Evolutionary conservation across 2,797 vertebrate genomes (phyloP), one percentile per base, ranked within the genome.

Genomic region (Propithecus deckenii): DNA sequence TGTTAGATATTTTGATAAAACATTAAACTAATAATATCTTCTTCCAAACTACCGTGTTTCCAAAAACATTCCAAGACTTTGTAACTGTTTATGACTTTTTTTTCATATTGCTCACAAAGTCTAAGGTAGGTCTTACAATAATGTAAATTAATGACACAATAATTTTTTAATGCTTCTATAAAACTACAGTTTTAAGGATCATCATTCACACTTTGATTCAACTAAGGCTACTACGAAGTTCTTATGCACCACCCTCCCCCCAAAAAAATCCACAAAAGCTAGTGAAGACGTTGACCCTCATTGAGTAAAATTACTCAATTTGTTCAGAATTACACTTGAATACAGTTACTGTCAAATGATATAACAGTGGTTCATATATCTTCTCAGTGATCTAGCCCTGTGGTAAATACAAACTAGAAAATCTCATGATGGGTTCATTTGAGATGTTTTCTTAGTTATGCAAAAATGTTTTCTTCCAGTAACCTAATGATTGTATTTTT

Each of bases 311-410:
- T 97, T 97, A 96, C 95, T 98, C 94, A 98, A 97, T 96, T 97
- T 98, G 97, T 98, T 98, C 97, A 98, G 97, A 98, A 98, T 98
- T 98, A 98, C 97, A 97, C 95, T 97, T 97, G 94, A 98, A 95
- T 97, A 86, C 92, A 98, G 98, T 94, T 96, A 97, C 55, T 1
- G 0, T 96, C 95, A 97, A 95, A 55, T 87, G 59, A 88, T 90
- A 95, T 97, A 93, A 93, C n/a, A 57, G 43, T 85, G 57, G 78
- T 96, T 98, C 96, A 89, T 90, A 55, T 1, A 94, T 67, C 89
- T 93, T 87, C 89, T 97, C 8, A 86, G 78, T 61, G 92, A 81
- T 81, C 23, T 85, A 85, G 32, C 55, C 30, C 71, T 92, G 43
- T 81, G 57, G 23, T 10, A 3, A 23, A 97, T 63, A 92, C 57